Conservation (phyloP, 2,113 vertebrate species). For the Spheniscus mendiculus region DNA sequence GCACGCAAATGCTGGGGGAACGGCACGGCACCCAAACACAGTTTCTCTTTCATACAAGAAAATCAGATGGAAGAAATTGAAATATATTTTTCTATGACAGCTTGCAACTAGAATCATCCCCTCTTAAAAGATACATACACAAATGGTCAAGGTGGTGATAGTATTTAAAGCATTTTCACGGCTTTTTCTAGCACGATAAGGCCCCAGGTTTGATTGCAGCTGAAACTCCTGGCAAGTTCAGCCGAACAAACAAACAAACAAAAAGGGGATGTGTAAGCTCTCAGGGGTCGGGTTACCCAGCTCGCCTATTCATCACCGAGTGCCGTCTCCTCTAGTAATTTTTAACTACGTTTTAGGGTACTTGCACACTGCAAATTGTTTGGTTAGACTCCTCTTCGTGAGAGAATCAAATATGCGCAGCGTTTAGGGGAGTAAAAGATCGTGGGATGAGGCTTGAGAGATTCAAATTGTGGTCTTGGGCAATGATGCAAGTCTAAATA, state of each 20-base stretch:
- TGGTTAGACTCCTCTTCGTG: not conserved
- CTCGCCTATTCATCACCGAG: not conserved
- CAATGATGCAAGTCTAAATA: not conserved
- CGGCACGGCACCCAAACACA: not conserved
- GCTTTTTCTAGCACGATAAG: not conserved
- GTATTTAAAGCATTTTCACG: not conserved
- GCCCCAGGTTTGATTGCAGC: not conserved
- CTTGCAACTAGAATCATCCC: not conserved
- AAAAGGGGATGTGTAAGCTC: not conserved
- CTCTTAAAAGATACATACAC: not conserved
- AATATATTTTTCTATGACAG: not conserved
- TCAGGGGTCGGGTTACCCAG: not conserved
- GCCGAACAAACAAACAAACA: constrained; percentile 3
- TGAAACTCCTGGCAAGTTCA: not conserved
- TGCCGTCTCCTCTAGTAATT: not conserved
- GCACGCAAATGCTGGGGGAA: not conserved
- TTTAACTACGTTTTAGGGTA: not conserved
- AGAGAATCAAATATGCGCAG: not conserved
- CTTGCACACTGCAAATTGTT: not conserved
- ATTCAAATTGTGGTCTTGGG: not conserved
- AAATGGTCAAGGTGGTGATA: fast-evolving
- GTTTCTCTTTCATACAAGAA: not conserved
- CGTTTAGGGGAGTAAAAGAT: not conserved
- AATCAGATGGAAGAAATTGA: not conserved
- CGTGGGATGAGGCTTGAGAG: not conserved